phyloP scores from a whole-genome alignment of 2,113 vertebrate species.

The Phrynosoma blainvillii region DNA sequence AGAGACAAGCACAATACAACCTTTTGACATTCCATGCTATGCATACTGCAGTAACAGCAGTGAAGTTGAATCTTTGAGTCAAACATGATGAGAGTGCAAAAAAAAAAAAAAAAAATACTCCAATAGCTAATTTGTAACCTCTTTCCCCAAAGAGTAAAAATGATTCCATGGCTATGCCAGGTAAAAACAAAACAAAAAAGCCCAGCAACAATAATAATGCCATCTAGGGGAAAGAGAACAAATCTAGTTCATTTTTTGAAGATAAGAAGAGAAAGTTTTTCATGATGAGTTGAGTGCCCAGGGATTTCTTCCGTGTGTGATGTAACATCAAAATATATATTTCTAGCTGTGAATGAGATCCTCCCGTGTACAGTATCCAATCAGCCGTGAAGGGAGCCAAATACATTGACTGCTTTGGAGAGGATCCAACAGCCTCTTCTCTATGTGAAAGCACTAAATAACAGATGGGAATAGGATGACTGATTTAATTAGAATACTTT shows the following conservation, averaged over 20 bases:
- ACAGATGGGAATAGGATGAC: constrained; percentile 79
- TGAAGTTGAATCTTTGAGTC: constrained; percentile 6
- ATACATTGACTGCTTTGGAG: constrained; percentile 72
- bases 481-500: constrained; percentile 85
- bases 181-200: not conserved
- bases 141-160: constrained; percentile 38
- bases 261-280: constrained; percentile 37
- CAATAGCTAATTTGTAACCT: constrained; percentile 28
- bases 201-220: not conserved
- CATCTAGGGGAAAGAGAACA: constrained; percentile 3
- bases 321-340: constrained; percentile 65
- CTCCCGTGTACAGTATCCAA: constrained; percentile 70
- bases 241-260: constrained; percentile 50
- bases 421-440: constrained; percentile 73
- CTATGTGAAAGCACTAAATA: constrained; percentile 70
- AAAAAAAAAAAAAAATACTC: too few species aligned
- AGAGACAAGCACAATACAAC: not conserved
- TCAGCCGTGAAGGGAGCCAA: constrained; percentile 76
- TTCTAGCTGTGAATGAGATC: constrained; percentile 72
- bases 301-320: constrained; percentile 56
- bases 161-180: not conserved
- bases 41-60: constrained; percentile 22
- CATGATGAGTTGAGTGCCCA: constrained; percentile 50
- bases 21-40: constrained; percentile 35
- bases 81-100: constrained; percentile 29